A percentile compares a stretch with the other conserved stretches of the same genome.
Evolutionary conservation across 2,113 vertebrate species (phyloP).

Genomic region (Oenanthe oenanthe): DNA sequence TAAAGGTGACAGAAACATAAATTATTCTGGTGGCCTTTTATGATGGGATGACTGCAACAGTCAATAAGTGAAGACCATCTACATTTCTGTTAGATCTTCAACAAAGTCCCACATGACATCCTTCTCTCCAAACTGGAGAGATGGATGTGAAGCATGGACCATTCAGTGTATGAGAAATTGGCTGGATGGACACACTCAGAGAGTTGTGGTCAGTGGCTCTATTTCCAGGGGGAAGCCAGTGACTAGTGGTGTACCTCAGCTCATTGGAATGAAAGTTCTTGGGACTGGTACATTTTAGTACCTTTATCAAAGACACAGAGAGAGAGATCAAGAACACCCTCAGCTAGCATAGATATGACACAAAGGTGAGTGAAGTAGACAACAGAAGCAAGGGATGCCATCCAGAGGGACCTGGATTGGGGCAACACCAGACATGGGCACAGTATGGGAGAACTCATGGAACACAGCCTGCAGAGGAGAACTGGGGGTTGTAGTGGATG

Average conservation of each 20-base stretch:
- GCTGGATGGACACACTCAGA: too few species aligned
- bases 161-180: neutral
- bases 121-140: neutral
- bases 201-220: neutral
- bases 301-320: neutral
- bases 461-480: neutral
- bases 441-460: neutral
- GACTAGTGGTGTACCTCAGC: neutral
- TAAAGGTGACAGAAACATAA: neutral
- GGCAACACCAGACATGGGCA: neutral
- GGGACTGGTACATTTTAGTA: neutral
- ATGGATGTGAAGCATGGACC: neutral
- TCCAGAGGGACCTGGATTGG: neutral
- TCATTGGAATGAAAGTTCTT: neutral
- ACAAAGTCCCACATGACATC: neutral
- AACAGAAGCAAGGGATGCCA: neutral
- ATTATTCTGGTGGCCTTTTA: neutral
- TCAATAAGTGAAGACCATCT: neutral
- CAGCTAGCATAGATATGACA: rapidly evolving
- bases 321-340: neutral
- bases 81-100: neutral
- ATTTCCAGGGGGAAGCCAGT: neutral
- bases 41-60: neutral
- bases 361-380: neutral
- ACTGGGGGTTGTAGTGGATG: neutral